Evolutionary conservation across 2,113 vertebrate species (phyloP), one percentile per base, ranked within the genome.

Genomic region (Morone chrysops): DNA sequence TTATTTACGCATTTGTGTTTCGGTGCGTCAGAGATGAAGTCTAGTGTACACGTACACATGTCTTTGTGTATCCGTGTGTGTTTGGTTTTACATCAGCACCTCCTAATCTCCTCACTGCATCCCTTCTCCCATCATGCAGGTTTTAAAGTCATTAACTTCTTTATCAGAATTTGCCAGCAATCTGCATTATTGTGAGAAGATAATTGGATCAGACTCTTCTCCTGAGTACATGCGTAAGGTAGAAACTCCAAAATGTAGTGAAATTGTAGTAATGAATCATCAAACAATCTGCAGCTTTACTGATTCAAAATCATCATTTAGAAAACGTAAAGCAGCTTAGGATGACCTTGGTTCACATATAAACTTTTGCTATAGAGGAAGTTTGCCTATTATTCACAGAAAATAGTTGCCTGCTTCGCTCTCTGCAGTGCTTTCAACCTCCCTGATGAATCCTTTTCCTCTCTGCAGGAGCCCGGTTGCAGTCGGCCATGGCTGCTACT

Each of bases 401-500:
- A 6, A 36, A 47, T 65, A 20, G 9, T 40, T 9, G 0, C 47
- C 38, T 57, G 53, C 48, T 57, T 47, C 61, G 36, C 65, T 81
- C 48, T 77, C 80, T 20, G 77, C 53, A 1, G 67, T 66, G 38
- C 6, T 53, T 60, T 70, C 59, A 25, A 86, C 45, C 53, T 72
- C 66, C 51, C 79, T 85, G 47, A 90, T 72, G 16, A 71, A 16
- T 77, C 75, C 62, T 78, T 57, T 84, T 88, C 57, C 81, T 72
- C 20, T 72, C 90, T 11, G 10, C 94, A 99, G 97, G 89, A 91
- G 93, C 50, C 84, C 96, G 0, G 94, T 94, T 1, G 94, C 96
- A 0, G 86, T 99, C 79, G 89, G 96, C 38, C 97, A 96, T 0
- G 97, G 97, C 51, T 97, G 97, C 92, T 99, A 98, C 95, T 97